A percentile compares a stretch with the other conserved stretches of the same genome.
Evolutionary conservation across 37 sponge, comb jelly and placozoan genomes (phyloP).

Genomic region (Beroe ovata): DNA sequence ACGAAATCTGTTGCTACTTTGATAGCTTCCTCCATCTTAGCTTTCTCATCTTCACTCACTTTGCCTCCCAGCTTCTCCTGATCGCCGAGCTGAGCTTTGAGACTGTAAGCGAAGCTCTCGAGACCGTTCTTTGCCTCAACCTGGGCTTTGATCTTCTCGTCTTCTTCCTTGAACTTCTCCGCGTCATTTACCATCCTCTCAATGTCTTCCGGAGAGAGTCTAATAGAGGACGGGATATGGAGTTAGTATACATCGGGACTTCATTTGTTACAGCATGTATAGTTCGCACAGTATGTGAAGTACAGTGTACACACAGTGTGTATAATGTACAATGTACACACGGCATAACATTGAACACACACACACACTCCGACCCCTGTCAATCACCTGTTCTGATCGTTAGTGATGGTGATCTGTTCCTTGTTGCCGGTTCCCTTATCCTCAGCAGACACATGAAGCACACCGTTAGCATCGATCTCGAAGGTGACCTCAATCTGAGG

Average conservation of each 20-base stretch:
- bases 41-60: conserved; percentile 88
- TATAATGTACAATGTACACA: too few species aligned
- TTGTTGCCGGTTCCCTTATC: conserved; percentile 96
- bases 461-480: conserved; percentile 98
- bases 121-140: conserved; percentile 92
- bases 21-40: conserved; percentile 78
- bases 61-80: conserved; percentile 93
- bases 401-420: conserved; percentile 94
- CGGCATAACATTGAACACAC: too few species aligned
- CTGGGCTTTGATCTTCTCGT: conserved; percentile 84
- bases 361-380: too few species aligned
- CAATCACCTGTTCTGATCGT: conserved; percentile 82
- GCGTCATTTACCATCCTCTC: conserved; percentile 96
- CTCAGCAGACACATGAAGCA: conserved; percentile 91
- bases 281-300: too few species aligned
- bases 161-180: conserved; percentile 98
- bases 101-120: conserved; percentile 89
- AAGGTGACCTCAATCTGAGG: conserved; percentile 99
- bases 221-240: too few species aligned
- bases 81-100: conserved; percentile 91
- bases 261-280: too few species aligned
- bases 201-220: conserved; percentile 95
- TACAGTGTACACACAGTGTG: too few species aligned
- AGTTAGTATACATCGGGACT: too few species aligned
- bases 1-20: conserved; percentile 86